These are phyloP conservation scores for Perca flavescens DNA, from an alignment of 2,113 vertebrate species.

Conservation along the genomic window DNA sequence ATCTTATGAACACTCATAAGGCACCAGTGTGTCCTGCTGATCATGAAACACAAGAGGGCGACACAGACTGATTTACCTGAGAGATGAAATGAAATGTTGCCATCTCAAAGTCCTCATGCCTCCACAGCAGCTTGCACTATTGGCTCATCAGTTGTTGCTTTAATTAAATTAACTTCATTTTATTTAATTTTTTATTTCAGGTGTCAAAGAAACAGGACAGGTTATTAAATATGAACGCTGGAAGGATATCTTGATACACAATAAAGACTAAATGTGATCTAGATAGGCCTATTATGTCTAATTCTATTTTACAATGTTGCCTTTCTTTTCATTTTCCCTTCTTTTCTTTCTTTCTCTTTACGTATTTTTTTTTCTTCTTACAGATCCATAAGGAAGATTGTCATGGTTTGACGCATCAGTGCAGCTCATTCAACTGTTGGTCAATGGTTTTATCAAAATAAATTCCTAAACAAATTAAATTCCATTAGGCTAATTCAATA, in stretches of 20 bases:
- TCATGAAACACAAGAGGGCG: constrained; percentile 61
- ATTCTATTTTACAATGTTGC: background rate
- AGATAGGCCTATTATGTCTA: background rate
- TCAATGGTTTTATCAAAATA: background rate
- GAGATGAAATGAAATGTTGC: background rate
- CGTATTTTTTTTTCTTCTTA: background rate
- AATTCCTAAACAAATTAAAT: background rate
- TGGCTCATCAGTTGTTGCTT: background rate
- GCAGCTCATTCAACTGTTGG: background rate
- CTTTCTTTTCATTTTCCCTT: background rate
- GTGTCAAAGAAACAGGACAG: background rate
- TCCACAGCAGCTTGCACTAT: background rate
- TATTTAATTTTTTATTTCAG: background rate
- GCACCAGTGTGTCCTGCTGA: background rate
- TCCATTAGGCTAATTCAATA: background rate
- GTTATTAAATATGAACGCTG: background rate
- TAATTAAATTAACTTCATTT: too few relatives aligned
- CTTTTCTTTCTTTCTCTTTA: too few relatives aligned
- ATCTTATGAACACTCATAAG: background rate
- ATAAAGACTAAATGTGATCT: background rate
- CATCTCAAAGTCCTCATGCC: background rate
- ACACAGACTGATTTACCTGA: constrained; percentile 19
- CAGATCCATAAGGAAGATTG: background rate
- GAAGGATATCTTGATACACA: background rate
- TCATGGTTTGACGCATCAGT: background rate